Conservation (phyloP, 2,113 vertebrate genomes). For the Callochromis pleurospilus region DNA sequence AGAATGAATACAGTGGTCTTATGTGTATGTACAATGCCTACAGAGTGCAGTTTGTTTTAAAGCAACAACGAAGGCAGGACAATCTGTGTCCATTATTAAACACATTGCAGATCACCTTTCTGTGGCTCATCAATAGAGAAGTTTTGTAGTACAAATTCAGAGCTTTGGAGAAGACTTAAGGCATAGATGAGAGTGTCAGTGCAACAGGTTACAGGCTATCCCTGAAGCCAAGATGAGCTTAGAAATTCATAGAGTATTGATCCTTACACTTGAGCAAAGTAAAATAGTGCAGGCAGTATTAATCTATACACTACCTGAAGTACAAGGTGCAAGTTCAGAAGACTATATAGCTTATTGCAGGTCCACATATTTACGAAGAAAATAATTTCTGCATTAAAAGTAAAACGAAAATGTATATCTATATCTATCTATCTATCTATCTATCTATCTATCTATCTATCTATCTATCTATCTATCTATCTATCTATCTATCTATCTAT, state of each 20-base stretch:
- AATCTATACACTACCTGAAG: slow-evolving; percentile 37
- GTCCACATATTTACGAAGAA: neutral
- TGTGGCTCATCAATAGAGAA: neutral
- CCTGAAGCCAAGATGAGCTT: slow-evolving; percentile 46
- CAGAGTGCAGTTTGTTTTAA: neutral
- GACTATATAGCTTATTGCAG: neutral
- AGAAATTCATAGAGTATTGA: slow-evolving; percentile 77
- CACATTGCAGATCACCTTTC: neutral
- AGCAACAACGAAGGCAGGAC: neutral
- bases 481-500: no score
- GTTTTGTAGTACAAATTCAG: slow-evolving; percentile 18
- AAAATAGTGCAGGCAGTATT: slow-evolving; percentile 61
- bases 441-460: accelerated
- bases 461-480: no score
- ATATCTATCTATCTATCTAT: neutral
- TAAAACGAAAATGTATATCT: neutral
- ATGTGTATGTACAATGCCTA: neutral
- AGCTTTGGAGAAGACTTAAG: slow-evolving; percentile 8
- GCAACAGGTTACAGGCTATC: slow-evolving; percentile 32
- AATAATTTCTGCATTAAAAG: neutral
- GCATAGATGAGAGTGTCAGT: slow-evolving; percentile 46
- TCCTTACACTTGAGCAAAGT: slow-evolving; percentile 52
- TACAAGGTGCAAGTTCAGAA: slow-evolving; percentile 28
- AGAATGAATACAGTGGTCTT: neutral
- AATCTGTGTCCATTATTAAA: neutral